phyloP scores from a whole-genome alignment of 2,113 vertebrate species.

The Leptosomus discolor region DNA sequence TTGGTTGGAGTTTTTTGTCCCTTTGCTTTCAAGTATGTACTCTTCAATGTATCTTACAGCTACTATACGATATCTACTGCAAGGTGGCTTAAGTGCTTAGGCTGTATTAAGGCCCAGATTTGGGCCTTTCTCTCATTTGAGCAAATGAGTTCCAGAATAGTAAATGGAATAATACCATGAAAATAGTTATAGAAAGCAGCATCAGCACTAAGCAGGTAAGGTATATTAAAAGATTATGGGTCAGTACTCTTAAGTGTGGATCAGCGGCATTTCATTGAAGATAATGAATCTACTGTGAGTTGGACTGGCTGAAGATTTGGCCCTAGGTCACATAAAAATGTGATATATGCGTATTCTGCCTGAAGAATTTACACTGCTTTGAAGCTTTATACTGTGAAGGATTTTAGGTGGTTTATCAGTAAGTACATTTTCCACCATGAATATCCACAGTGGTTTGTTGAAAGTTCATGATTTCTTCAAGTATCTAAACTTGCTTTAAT shows the following conservation, averaged over 20 bases:
- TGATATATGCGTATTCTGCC: background rate
- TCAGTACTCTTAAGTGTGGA: background rate
- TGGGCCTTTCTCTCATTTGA: background rate
- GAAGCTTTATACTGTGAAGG: conserved; percentile 17
- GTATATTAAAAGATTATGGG: conserved; percentile 6
- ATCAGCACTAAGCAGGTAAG: conserved; percentile 26
- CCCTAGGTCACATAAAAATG: background rate
- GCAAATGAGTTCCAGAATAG: background rate
- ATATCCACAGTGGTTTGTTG: background rate
- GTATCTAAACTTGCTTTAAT: background rate
- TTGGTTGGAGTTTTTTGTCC: background rate
- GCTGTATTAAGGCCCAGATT: background rate
- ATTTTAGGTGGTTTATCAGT: conserved; percentile 30
- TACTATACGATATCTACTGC: background rate
- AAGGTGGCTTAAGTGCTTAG: background rate
- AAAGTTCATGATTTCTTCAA: background rate
- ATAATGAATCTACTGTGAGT: background rate
- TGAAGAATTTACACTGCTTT: conserved; percentile 33
- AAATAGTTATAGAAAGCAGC: conserved; percentile 10
- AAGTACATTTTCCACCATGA: conserved; percentile 13
- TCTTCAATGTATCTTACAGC: background rate
- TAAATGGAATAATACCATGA: background rate
- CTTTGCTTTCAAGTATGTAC: background rate
- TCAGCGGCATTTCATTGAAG: background rate
- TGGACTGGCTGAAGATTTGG: background rate